Percentiles rank a stretch among this genome's conserved stretches.
phyloP scores from a whole-genome alignment of 2,797 vertebrate species.

The Anguilla megastoma region DNA sequence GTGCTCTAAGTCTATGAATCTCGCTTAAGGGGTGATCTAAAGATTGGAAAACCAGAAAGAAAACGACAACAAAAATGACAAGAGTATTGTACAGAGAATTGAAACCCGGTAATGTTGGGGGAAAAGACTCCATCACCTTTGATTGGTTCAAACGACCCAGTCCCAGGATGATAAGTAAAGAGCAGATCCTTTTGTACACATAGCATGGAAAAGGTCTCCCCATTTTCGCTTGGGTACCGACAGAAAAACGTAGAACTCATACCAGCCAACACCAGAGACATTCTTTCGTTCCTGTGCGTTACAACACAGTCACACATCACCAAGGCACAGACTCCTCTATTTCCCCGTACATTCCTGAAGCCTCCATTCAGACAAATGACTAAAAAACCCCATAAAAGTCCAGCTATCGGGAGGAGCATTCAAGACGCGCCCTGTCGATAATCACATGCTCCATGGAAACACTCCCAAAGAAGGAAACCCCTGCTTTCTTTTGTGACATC shows the following conservation, averaged over 20 bases:
- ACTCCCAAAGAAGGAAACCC: not conserved
- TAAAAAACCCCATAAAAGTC: slow-evolving; percentile 6
- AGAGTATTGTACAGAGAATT: slow-evolving; percentile 43
- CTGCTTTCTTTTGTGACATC: slow-evolving; percentile 9
- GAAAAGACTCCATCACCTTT: slow-evolving; percentile 40
- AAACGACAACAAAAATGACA: slow-evolving; percentile 37
- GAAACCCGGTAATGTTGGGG: not conserved
- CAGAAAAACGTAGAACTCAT: slow-evolving; percentile 64
- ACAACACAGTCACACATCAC: slow-evolving; percentile 12
- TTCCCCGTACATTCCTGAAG: slow-evolving; percentile 21
- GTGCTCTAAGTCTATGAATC: slow-evolving; percentile 18
- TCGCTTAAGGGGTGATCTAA: not conserved
- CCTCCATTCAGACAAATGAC: not conserved
- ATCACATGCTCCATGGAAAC: not conserved
- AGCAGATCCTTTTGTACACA: slow-evolving; percentile 33
- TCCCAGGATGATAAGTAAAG: slow-evolving; percentile 49
- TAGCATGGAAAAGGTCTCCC: slow-evolving; percentile 50
- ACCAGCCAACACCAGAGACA: slow-evolving; percentile 68
- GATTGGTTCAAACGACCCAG: slow-evolving; percentile 52
- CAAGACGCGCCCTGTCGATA: not conserved
- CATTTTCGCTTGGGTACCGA: slow-evolving; percentile 47
- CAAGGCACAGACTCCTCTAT: slow-evolving; percentile 25
- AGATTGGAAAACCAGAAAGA: slow-evolving; percentile 66
- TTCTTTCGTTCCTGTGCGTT: slow-evolving; percentile 60
- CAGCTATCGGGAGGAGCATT: not conserved